Conservation (phyloP, 2,797 vertebrate genomes). For the Sebastes minor region DNA sequence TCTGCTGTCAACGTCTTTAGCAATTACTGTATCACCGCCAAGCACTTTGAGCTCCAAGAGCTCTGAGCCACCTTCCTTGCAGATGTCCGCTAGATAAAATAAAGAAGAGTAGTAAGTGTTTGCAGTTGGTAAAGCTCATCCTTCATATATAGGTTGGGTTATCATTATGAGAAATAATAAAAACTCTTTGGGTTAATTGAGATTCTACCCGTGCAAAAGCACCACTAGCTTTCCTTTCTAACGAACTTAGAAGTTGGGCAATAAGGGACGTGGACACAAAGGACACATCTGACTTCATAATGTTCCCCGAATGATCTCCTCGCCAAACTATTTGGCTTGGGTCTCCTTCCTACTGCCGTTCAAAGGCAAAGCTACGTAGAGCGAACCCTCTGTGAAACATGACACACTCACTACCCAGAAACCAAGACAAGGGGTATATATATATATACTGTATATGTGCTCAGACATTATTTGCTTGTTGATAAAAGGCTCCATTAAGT, state of each 20-base stretch:
- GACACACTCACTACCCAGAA: conserved; percentile 56
- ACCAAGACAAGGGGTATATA: conserved; percentile 34
- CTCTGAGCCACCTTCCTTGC: conserved; percentile 69
- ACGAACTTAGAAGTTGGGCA: conserved; percentile 31
- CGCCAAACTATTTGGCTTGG: conserved; percentile 76
- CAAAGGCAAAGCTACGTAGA: conserved; percentile 57
- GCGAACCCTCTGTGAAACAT: conserved; percentile 68
- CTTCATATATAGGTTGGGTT: not conserved
- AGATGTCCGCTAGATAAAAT: conserved; percentile 73
- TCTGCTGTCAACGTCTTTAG: conserved; percentile 83
- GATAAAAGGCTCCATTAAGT: conserved; percentile 29
- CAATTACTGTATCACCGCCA: conserved; percentile 79
- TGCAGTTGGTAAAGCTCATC: conserved; percentile 52
- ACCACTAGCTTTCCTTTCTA: conserved; percentile 4
- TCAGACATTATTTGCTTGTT: conserved; percentile 47
- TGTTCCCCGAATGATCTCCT: conserved; percentile 71
- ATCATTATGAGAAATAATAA: conserved; percentile 21
- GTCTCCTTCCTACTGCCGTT: conserved; percentile 62
- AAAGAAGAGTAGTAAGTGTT: conserved; percentile 61
- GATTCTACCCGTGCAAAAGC: conserved; percentile 19
- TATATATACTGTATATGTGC: not conserved
- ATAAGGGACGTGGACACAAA: conserved; percentile 45
- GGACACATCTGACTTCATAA: conserved; percentile 77
- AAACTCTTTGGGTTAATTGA: not conserved
- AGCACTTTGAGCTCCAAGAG: conserved; percentile 66